Evolutionary conservation across 2,888 invertebrate species (phyloP), one percentile per base, ranked within the genome.

Genomic region (Eilema caniola): DNA sequence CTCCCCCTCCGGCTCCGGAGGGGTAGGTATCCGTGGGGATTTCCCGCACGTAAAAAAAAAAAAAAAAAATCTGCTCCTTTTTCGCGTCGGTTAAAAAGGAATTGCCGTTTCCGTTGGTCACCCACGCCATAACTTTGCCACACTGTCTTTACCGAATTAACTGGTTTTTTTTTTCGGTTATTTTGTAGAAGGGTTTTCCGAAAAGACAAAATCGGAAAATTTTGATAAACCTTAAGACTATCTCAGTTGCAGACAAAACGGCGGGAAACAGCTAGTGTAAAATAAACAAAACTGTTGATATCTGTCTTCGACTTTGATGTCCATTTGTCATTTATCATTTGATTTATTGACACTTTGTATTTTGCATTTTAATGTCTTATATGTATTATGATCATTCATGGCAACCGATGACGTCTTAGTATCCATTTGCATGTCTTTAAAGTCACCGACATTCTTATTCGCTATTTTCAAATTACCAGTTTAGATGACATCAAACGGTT

Each of bases 401-500:
- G 4, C 63, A 41, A 5, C 33, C 24, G 23, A 37, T 62, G 31
- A 67, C 20, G 11, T 59, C 62, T 33, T 61, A 69, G 56, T 41
- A 62, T 57, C 70, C 8, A 63, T 77, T 73, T 69, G 64, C 66
- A 70, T 47, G 24, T 37, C 60, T 81, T 73, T 80, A 63, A 70
- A 73, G 64, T 61, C 63, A 65, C 69, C 68, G 66, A 33, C 57
- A 24, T 53, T 53, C 7, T 20, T 57, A 70, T 64, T 16, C 67
- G 61, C 64, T 41, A 66, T 69, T 67, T 56, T 23, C 47, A 23
- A 53, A 33, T 53, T 62, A 62, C 65, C 70, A 70, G 69, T 67
- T 74, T 64, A 33, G 70, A 71, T 28, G 62, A 76, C 79, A 73
- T 80, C 79, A 81, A 81, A 81, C 70, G 70, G 47, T 47, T 60